These are phyloP conservation scores for Pseudochirops cupreus DNA, from an alignment of 2,797 vertebrate genomes.

Conservation along the genomic window DNA sequence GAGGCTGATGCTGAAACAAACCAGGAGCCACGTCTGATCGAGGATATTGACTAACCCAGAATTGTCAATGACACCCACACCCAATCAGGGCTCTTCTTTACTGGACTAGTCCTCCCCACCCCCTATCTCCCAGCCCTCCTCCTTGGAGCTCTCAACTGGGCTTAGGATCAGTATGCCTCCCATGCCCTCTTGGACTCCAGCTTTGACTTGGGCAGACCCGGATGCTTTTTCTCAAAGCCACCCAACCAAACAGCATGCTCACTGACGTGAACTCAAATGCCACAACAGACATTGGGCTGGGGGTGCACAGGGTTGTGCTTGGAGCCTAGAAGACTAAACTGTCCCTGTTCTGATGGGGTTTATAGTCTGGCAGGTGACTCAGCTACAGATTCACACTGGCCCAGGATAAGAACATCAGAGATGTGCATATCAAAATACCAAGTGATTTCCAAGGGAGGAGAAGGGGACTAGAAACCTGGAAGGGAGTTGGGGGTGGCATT, in stretches of 20 bases:
- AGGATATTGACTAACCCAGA: not conserved
- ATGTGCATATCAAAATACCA: not conserved
- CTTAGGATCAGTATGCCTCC: not conserved
- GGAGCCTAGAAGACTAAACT: not conserved
- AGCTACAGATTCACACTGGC: not conserved
- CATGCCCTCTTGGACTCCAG: not conserved
- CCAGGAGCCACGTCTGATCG: not conserved
- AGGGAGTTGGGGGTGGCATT: rapidly evolving
- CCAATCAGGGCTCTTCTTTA: not conserved
- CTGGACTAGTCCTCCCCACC: not conserved
- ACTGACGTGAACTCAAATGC: not conserved
- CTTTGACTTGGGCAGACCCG: not conserved
- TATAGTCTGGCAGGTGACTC: not conserved
- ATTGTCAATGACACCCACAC: not conserved
- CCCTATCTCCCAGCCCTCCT: not conserved
- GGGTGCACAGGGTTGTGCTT: not conserved
- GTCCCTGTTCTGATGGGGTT: not conserved
- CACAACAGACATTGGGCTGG: not conserved
- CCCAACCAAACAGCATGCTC: not conserved
- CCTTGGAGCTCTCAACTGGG: not conserved
- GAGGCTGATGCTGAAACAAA: not conserved
- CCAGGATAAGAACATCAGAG: not conserved
- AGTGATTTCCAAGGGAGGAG: not conserved
- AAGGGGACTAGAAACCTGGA: not conserved
- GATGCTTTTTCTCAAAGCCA: not conserved